A percentile compares a stretch with the other conserved stretches of the same genome.
These are phyloP conservation scores for Limnephilus marmoratus DNA, from an alignment of 2,888 invertebrate species.

Conservation along the genomic window DNA sequence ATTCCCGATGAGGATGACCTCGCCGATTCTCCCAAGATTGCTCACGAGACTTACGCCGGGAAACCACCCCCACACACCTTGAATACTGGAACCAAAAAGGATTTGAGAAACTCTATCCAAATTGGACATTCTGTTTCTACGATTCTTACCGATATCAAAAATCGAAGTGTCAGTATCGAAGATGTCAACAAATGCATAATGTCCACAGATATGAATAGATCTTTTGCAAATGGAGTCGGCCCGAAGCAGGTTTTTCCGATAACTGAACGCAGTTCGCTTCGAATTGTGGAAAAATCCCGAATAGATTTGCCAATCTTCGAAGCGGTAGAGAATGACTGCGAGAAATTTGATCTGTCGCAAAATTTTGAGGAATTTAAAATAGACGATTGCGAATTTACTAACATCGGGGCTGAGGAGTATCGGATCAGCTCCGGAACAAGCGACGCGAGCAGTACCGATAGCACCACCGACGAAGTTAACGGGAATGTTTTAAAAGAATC, in stretches of 20 bases:
- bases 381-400: constrained; percentile 80
- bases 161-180: constrained; percentile 75
- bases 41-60: constrained; percentile 68
- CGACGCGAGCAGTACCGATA: constrained; percentile 74
- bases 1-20: constrained; percentile 81
- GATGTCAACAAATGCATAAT: constrained; percentile 74
- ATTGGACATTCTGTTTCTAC: constrained; percentile 81
- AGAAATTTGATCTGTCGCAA: constrained; percentile 83
- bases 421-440: constrained; percentile 77
- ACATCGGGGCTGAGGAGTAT: constrained; percentile 76
- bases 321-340: constrained; percentile 73
- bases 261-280: constrained; percentile 44
- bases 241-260: constrained; percentile 52
- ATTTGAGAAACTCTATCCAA: constrained; percentile 77
- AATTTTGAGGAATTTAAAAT: constrained; percentile 89
- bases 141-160: constrained; percentile 78
- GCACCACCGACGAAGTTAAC: constrained; percentile 72
- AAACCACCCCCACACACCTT: constrained; percentile 43
- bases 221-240: constrained; percentile 69
- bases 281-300: constrained; percentile 67
- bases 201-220: constrained; percentile 74
- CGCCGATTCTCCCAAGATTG: constrained; percentile 46
- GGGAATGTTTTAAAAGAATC: constrained; percentile 32
- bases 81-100: constrained; percentile 72
- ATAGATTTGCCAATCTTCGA: constrained; percentile 72